These are phyloP conservation scores for Phoenicopterus ruber DNA, from an alignment of 2,113 vertebrate species.

Conservation along the genomic window DNA sequence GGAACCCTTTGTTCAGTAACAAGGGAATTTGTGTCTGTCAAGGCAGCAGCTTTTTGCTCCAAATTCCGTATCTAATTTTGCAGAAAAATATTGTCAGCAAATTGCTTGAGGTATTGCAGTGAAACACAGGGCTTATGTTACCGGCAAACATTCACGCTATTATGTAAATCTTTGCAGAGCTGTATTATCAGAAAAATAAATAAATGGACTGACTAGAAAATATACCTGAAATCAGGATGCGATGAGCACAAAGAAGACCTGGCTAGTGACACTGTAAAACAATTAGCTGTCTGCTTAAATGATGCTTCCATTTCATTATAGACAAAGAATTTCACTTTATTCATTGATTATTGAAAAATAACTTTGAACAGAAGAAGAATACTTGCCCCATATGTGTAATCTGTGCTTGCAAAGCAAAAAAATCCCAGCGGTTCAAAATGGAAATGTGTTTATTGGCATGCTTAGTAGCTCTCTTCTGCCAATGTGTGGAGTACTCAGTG, in stretches of 20 bases:
- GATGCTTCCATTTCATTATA: conserved; percentile 8
- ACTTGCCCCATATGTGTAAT: neutral
- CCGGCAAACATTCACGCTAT: conserved; percentile 35
- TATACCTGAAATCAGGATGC: neutral
- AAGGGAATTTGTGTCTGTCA: conserved; percentile 45
- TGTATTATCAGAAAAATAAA: conserved; percentile 8
- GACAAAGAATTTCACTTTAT: neutral
- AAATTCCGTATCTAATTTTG: conserved; percentile 49
- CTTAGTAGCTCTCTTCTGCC: neutral
- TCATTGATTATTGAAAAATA: conserved; percentile 20
- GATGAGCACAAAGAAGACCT: neutral
- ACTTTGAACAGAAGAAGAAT: neutral
- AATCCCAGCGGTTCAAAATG: neutral
- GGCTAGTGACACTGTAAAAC: neutral
- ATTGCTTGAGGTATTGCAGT: conserved; percentile 55
- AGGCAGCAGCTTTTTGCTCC: conserved; percentile 46
- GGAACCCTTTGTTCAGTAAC: conserved; percentile 38
- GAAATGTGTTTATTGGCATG: neutral
- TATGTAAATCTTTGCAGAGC: conserved; percentile 63
- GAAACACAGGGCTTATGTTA: conserved; percentile 38
- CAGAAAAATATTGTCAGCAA: conserved; percentile 58
- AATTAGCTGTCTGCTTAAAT: neutral
- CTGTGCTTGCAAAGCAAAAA: conserved; percentile 1
- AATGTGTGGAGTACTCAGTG: neutral
- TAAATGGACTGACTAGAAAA: neutral